These are phyloP conservation scores for Parotia lawesii DNA, from an alignment of 2,113 vertebrate genomes.

Conservation along the genomic window DNA sequence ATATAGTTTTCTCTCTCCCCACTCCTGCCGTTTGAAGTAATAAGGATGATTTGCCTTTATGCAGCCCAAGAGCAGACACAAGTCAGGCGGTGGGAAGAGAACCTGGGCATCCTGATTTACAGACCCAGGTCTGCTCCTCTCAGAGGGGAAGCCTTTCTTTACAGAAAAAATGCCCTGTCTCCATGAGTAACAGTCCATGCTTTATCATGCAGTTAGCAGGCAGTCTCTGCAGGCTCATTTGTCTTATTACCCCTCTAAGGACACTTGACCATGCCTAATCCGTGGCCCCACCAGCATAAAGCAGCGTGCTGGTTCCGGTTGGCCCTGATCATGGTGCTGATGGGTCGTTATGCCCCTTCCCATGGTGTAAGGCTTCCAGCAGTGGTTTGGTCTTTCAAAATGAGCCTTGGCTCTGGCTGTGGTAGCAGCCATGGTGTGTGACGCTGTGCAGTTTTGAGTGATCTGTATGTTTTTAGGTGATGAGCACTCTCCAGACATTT, in stretches of 20 bases:
- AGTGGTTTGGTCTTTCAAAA: not conserved
- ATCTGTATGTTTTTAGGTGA: not conserved
- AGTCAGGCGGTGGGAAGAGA: not conserved
- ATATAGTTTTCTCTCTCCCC: not conserved
- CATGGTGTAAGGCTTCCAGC: not conserved
- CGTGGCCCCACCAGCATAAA: not conserved
- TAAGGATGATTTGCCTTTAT: not conserved
- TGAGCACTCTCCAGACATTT: not conserved
- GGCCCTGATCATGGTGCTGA: not conserved
- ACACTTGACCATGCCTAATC: not conserved
- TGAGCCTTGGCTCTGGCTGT: not conserved
- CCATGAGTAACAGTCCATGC: not conserved
- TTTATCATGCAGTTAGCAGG: not conserved
- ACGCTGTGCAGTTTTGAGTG: not conserved
- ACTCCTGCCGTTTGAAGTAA: not conserved
- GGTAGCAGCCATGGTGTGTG: not conserved
- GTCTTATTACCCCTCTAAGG: not conserved
- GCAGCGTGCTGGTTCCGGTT: not conserved
- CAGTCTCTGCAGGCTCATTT: not conserved
- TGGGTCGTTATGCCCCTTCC: not conserved
- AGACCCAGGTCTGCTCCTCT: not conserved
- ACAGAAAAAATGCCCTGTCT: not conserved
- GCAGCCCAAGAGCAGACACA: not conserved
- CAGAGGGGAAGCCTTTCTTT: not conserved
- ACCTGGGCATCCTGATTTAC: not conserved